Evolutionary conservation across 2,888 invertebrate species (phyloP).

Genomic region (Drosophila testacea): DNA sequence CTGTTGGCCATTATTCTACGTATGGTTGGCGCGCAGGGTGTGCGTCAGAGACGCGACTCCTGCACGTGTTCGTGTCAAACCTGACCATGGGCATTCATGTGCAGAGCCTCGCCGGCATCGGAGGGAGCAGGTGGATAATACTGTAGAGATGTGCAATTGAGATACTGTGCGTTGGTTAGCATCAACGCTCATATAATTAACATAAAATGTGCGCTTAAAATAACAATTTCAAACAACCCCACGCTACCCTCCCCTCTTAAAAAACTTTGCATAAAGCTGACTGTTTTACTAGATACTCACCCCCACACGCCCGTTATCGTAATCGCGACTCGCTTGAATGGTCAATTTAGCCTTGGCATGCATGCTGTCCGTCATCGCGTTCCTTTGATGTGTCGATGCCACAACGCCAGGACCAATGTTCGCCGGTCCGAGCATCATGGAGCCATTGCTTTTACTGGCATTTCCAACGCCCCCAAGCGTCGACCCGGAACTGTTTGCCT

Average conservation of each 20-base stretch:
- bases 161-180: conserved; percentile 80
- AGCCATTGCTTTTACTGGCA: conserved; percentile 68
- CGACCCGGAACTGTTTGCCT: conserved; percentile 79
- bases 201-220: conserved; percentile 33
- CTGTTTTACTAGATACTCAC: conserved; percentile 64
- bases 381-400: conserved; percentile 87
- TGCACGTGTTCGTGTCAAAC: conserved; percentile 90
- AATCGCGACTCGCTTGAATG: conserved; percentile 90
- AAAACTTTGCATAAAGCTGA: not conserved
- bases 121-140: conserved; percentile 92
- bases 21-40: conserved; percentile 85
- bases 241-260: too few relatives aligned
- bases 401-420: conserved; percentile 64
- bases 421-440: conserved; percentile 69
- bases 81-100: conserved; percentile 94
- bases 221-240: not conserved
- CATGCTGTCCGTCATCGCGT: conserved; percentile 93
- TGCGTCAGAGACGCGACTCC: conserved; percentile 86
- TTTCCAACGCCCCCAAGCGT: conserved; percentile 55
- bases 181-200: conserved; percentile 27
- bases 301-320: conserved; percentile 90
- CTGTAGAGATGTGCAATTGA: conserved; percentile 88
- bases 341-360: conserved; percentile 94
- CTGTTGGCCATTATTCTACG: conserved; percentile 85
- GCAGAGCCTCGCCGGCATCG: conserved; percentile 91